These are phyloP conservation scores for Thalassophryne amazonica DNA, from an alignment of 2,797 vertebrate species.

Conservation along the genomic window DNA sequence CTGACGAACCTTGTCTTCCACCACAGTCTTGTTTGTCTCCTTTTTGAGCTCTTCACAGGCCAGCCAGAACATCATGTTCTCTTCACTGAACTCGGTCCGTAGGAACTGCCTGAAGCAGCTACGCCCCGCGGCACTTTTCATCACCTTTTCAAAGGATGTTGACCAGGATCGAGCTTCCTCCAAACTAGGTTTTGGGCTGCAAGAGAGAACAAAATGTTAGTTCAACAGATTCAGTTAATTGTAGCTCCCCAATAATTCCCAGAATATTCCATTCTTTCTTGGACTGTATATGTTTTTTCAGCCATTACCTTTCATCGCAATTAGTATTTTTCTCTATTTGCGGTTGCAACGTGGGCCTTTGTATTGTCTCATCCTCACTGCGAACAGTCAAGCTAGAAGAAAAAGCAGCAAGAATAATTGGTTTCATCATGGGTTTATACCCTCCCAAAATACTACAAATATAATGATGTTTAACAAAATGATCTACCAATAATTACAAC, in stretches of 20 bases:
- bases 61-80: slow-evolving; percentile 99
- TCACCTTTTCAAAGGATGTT: slow-evolving; percentile 90
- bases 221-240: neutral
- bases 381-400: slow-evolving; percentile 87
- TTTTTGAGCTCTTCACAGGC: slow-evolving; percentile 95
- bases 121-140: slow-evolving; percentile 90
- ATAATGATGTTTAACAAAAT: too few relatives aligned
- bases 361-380: slow-evolving; percentile 83
- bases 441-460: too few relatives aligned
- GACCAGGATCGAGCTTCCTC: slow-evolving; percentile 90
- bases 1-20: slow-evolving; percentile 92
- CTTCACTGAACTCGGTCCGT: slow-evolving; percentile 95
- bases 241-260: neutral
- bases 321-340: slow-evolving; percentile 76
- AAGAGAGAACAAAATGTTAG: neutral
- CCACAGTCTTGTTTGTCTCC: slow-evolving; percentile 87
- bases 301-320: slow-evolving; percentile 86
- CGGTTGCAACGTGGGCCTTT: slow-evolving; percentile 79
- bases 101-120: slow-evolving; percentile 91
- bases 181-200: slow-evolving; percentile 84
- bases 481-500: too few relatives aligned
- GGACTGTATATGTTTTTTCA: neutral
- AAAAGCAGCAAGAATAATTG: slow-evolving; percentile 1
- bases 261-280: too few relatives aligned
- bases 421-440: neutral